Evolutionary conservation across 2,113 vertebrate genomes (phyloP).

Genomic region (Eurystomus gularis): DNA sequence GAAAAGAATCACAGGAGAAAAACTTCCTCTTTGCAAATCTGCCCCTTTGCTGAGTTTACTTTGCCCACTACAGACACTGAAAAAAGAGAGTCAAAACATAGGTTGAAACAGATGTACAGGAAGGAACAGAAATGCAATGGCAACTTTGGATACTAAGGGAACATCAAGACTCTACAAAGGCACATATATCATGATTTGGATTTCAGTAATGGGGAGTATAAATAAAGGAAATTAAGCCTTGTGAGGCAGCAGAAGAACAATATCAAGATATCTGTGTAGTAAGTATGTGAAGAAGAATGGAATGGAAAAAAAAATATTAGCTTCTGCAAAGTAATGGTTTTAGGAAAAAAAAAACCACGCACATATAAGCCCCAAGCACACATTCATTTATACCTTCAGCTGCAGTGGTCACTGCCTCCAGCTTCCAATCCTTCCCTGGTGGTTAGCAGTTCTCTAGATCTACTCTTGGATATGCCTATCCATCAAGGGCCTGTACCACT

Average conservation of each 20-base stretch:
- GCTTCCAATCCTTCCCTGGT: background rate
- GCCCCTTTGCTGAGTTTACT: background rate
- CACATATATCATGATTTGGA: background rate
- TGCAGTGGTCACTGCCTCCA: background rate
- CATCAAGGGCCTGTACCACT: background rate
- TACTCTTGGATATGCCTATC: background rate
- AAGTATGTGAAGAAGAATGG: background rate
- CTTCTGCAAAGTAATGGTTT: background rate
- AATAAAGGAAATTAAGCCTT: background rate
- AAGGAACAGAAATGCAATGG: background rate
- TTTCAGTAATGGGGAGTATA: background rate
- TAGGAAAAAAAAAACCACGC: rapidly evolving
- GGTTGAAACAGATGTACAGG: background rate
- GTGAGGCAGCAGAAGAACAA: background rate
- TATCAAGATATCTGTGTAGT: background rate
- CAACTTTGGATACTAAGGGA: background rate
- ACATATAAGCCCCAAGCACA: background rate
- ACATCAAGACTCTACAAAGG: background rate
- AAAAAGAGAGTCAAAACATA: background rate
- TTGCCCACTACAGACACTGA: background rate
- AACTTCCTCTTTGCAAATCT: conserved; percentile 5
- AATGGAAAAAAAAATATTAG: background rate
- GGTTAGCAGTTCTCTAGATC: background rate
- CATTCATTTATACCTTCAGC: background rate
- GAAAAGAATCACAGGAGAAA: background rate